Base-by-base conservation (phyloP, 2,797 vertebrate species). In the Pseudocheirus occidentalis region DNA sequence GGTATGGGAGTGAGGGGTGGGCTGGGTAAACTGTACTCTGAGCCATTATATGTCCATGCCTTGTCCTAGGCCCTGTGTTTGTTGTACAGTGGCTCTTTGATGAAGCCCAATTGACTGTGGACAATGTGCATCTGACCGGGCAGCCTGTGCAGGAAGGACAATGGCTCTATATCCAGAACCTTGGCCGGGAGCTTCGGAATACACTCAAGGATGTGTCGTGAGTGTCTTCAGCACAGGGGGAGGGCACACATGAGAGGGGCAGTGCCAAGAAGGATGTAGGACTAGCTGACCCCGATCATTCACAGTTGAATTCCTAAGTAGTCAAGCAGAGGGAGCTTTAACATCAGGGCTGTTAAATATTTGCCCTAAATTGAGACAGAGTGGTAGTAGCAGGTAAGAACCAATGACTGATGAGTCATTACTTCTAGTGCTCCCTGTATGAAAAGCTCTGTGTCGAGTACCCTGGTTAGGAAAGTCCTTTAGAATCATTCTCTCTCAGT, bases 81-180 rank as follows among this genome's bases (percentile, higher is more conserved):
- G 99, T 99, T 97, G 99, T 99, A 1, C 99, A 99, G 97, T 99
- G 99, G 99, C 98, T 99, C 94, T 99, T 99, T 3, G 99, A 99
- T 18, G 99, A 99, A 97, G 99, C 99, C 56, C 99, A 99, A 98
- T 97, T 99, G 95, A 99, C 99, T 0, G 99, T 99, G 90, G 99
- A 99, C 98, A 99, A 99, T 24, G 99, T 99, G 7, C 99, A 99
- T 98, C 98, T 99, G 91, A 99, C 99, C 4, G 99, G 99, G 0
- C 99, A 99, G 98, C 99, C 99, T 0, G 99, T 99, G 81, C 99
- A 99, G 98, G 99, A 99, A 58, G 99, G 99, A 91, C 99, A 99
- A 97, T 99, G 99, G 99, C 99, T 99, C 91, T 99, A 99, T 98
- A 99, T 99, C 96, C 99, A 99, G 98, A 99, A 99, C 95, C 97